These are phyloP conservation scores for Drosophila parabipectinata DNA, from an alignment of 1,140 invertebrate genomes.

Conservation along the genomic window DNA sequence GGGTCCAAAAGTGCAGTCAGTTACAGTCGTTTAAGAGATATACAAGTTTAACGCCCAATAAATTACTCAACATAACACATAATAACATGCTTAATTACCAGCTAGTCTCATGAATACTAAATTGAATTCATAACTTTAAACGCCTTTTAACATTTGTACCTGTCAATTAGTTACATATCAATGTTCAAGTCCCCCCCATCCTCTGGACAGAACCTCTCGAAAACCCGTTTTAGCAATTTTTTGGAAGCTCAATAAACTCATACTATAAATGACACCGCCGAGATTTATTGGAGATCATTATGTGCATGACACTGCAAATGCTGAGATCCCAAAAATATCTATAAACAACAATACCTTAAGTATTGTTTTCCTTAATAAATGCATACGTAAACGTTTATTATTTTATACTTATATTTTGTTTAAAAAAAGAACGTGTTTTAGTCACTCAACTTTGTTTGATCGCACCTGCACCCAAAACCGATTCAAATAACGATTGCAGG, in stretches of 20 bases:
- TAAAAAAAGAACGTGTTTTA: background rate
- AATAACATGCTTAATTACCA: constrained; percentile 19
- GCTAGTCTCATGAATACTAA: constrained; percentile 4
- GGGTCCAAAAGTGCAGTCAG: background rate
- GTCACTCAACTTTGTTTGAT: constrained; percentile 12
- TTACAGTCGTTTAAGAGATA: background rate
- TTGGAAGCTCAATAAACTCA: constrained; percentile 40
- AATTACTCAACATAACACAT: constrained; percentile 2
- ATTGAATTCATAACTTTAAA: constrained; percentile 30
- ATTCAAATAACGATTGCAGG: background rate
- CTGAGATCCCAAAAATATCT: constrained; percentile 17
- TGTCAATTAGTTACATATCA: constrained; percentile 51
- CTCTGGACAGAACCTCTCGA: constrained; percentile 23
- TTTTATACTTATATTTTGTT: background rate
- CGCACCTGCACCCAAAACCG: constrained; percentile 22
- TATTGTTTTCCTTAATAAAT: constrained; percentile 4
- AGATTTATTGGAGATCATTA: constrained; percentile 37
- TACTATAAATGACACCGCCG: background rate
- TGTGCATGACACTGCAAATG: constrained; percentile 37
- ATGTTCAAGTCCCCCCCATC: constrained; percentile 8
- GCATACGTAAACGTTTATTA: background rate
- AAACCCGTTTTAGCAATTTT: constrained; percentile 43
- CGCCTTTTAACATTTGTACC: constrained; percentile 48
- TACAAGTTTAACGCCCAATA: background rate
- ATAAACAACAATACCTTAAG: background rate